Evolutionary conservation across 2,113 vertebrate genomes (phyloP), one percentile per base, ranked within the genome.

Genomic region (Plecturocebus donacophilus): DNA sequence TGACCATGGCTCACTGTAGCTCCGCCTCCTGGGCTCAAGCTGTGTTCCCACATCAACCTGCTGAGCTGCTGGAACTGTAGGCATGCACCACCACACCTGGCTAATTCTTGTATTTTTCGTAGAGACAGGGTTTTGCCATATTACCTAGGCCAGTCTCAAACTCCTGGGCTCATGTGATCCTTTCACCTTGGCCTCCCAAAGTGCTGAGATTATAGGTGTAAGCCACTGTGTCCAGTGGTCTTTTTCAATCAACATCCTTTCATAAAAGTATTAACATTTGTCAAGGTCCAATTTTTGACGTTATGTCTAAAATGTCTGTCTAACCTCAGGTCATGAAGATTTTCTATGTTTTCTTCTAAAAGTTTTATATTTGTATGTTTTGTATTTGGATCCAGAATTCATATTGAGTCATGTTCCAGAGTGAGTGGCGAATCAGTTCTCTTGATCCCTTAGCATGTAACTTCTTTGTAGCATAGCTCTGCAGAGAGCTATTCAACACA

Each of bases 291-390:
- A 56, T 71, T 76, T 96, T 75, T 82, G 10, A 8, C 73, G 8
- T 89, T 19, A 86, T 49, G 10, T 66, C 30, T n/a, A 70, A 89
- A 64, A 92, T 85, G 66, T 80, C 52, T 95, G 16, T 42, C n/a
- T 91, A 92, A 81, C 4, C 2, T 66, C 1, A 11, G 19, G 27
- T 89, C 40, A 42, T 47, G 19, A 94, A 79, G 27, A 32, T 49
- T 71, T 96, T 38, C 32, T 86, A 12, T 19, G 10, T 80, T 56
- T 75, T 92, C n/a, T 87, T 87, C 16, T 16, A 87, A 94, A 90
- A 35, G 21, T 84, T 91, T 96, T 81, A 20, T 70, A 66, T 32
- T 70, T 91, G 73, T 42, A 47, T 84, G 17, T 87, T 97, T 90
- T 71, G 76, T 9, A 52, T 84, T 94, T 92, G 70, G 42, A 80